These are phyloP conservation scores for Platycheirus rosarum DNA, from an alignment of 2,888 invertebrate species.

Conservation along the genomic window DNA sequence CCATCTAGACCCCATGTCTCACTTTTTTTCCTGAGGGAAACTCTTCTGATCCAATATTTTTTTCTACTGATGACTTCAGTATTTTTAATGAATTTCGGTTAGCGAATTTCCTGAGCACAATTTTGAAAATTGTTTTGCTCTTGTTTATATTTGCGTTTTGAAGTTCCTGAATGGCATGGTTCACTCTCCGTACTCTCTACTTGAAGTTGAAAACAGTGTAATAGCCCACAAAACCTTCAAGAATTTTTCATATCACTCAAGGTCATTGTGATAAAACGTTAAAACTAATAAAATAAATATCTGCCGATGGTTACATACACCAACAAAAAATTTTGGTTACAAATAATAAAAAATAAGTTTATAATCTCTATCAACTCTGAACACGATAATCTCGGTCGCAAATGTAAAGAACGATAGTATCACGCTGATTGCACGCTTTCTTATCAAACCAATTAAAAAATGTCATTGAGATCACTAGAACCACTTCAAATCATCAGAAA, in stretches of 20 bases:
- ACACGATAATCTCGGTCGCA: background rate
- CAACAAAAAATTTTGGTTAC: background rate
- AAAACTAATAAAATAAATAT: background rate
- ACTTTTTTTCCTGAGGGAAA: no score
- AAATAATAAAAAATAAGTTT: constrained; percentile 6
- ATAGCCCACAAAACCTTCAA: background rate
- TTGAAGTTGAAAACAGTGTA: background rate
- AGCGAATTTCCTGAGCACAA: no score
- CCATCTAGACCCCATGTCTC: no score
- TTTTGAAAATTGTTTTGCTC: no score
- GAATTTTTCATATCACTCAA: constrained; percentile 38
- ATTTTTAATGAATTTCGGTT: no score
- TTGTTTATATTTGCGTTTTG: no score
- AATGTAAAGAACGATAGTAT: constrained; percentile 2
- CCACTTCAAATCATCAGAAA: background rate
- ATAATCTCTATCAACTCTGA: background rate
- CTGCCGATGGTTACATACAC: background rate
- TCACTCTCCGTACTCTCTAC: no score
- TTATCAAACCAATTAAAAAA: background rate
- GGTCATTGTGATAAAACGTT: constrained; percentile 47
- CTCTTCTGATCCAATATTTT: no score
- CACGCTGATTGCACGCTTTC: constrained; percentile 14
- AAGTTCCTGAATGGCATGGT: no score
- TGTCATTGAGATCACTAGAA: constrained; percentile 1
- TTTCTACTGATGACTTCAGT: no score